Percentiles rank a stretch among this genome's conserved stretches.
These are phyloP conservation scores for Nestor notabilis DNA, from an alignment of 2,113 vertebrate genomes.

Conservation along the genomic window DNA sequence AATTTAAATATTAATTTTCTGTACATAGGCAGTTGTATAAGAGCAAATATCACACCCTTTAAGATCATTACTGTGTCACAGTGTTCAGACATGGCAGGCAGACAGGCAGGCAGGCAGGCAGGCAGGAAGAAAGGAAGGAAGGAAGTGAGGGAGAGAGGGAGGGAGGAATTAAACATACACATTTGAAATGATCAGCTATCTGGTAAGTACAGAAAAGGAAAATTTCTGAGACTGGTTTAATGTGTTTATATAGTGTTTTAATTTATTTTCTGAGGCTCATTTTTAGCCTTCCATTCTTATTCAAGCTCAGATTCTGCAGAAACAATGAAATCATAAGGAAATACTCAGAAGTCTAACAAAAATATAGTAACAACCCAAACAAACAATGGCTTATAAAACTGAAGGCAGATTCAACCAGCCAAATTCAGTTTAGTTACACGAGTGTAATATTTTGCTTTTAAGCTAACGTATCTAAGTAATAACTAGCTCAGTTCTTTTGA, in stretches of 20 bases:
- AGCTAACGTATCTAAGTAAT: neutral
- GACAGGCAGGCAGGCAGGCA: too few species aligned
- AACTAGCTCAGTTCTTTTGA: neutral
- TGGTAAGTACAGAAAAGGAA: neutral
- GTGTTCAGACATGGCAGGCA: too few species aligned
- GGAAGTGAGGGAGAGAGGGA: fast-evolving
- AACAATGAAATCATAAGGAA: neutral
- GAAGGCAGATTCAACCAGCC: neutral
- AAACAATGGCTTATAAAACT: constrained; percentile 8
- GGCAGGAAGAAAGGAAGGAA: too few species aligned
- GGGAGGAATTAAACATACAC: neutral
- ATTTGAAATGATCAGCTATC: neutral
- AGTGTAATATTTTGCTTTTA: neutral
- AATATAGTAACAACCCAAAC: neutral
- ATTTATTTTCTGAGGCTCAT: neutral
- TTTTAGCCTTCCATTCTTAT: neutral
- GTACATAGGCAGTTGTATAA: neutral
- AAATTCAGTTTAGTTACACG: neutral
- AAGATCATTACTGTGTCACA: neutral
- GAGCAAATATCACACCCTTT: neutral
- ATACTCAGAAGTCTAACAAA: neutral
- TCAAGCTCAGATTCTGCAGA: neutral
- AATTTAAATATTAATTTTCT: neutral
- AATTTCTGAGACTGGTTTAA: neutral
- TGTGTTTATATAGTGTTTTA: neutral